phyloP scores from a whole-genome alignment of 2,888 invertebrate species.

The Cosmopolites sordidus region DNA sequence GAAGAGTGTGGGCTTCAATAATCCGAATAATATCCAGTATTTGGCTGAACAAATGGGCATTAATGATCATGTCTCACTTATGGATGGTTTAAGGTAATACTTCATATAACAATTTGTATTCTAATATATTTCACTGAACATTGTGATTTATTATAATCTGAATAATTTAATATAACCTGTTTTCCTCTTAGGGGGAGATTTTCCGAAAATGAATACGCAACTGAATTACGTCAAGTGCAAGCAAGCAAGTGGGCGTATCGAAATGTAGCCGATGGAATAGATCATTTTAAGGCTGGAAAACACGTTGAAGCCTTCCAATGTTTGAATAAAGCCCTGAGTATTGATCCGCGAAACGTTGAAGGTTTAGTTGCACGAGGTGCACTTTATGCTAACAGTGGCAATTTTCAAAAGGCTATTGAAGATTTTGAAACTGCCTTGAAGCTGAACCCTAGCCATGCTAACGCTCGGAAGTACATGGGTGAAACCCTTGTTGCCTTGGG shows the following conservation, averaged over 20 bases:
- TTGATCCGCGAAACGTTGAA: constrained; percentile 88
- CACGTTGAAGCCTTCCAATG: constrained; percentile 94
- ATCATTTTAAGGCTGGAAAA: constrained; percentile 87
- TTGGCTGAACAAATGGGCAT: constrained; percentile 73
- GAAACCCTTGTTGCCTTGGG: constrained; percentile 89
- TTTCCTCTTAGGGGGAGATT: constrained; percentile 70
- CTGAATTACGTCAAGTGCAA: constrained; percentile 81
- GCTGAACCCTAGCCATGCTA: constrained; percentile 83
- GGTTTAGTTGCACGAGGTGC: constrained; percentile 89
- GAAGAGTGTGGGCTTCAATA: constrained; percentile 81
- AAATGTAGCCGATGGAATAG: constrained; percentile 90
- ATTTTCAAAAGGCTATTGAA: constrained; percentile 88
- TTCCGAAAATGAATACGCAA: constrained; percentile 75
- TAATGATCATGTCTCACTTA: constrained; percentile 65
- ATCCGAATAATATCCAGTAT: constrained; percentile 83
- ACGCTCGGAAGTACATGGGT: constrained; percentile 90
- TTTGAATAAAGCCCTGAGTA: constrained; percentile 86
- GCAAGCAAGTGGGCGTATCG: constrained; percentile 92
- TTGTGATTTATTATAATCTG: neutral
- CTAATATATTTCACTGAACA: neutral
- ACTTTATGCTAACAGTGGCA: constrained; percentile 89
- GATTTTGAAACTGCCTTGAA: constrained; percentile 91
- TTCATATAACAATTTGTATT: no score
- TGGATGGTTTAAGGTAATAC: constrained; percentile 65
- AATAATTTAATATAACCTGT: no score